Conservation (phyloP, 2,797 vertebrate genomes). For the Varecia variegata region DNA sequence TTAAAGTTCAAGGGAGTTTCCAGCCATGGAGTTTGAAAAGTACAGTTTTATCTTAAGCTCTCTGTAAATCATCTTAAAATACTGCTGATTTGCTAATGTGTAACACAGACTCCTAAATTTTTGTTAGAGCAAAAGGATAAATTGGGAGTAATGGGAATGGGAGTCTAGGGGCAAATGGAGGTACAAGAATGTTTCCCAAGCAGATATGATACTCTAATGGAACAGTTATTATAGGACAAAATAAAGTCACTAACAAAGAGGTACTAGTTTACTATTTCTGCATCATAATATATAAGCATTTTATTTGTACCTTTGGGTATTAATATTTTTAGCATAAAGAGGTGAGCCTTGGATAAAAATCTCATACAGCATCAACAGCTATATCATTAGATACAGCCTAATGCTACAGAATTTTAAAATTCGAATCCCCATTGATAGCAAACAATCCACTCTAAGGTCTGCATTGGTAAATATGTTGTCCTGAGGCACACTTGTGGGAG, state of each 20-base stretch:
- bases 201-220: background rate
- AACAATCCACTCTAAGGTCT: background rate
- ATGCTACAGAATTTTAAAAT: background rate
- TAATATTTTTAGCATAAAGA: background rate
- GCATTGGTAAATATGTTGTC: background rate
- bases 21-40: conserved; percentile 37
- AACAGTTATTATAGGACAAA: background rate
- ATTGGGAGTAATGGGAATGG: background rate
- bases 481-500: background rate
- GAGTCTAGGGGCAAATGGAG: background rate
- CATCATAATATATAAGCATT: background rate
- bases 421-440: background rate
- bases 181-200: conserved; percentile 2
- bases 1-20: conserved; percentile 57
- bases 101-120: conserved; percentile 33
- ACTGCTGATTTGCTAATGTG: conserved; percentile 58
- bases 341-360: background rate
- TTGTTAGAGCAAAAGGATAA: background rate
- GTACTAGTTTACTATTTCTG: background rate
- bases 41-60: conserved; percentile 57
- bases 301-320: background rate
- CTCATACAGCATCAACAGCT: background rate
- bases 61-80: conserved; percentile 72
- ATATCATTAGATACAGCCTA: background rate
- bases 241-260: background rate